A percentile compares a stretch with the other conserved stretches of the same genome.
Conservation (phyloP, 2,888 invertebrate genomes). For the Parnassius orleans region DNA sequence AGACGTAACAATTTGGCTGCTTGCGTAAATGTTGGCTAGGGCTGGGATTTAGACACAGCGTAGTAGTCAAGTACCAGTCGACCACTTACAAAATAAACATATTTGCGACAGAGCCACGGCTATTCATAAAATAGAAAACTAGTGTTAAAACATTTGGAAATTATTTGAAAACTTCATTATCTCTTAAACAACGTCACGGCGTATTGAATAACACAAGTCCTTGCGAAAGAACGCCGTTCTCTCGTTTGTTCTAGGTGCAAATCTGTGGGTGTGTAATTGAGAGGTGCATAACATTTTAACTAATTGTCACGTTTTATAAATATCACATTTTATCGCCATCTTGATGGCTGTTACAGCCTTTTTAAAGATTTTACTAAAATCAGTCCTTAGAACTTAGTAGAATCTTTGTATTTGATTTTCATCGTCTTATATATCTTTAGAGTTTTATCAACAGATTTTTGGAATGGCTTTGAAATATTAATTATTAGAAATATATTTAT, state of each 20-base stretch:
- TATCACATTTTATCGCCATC: slow-evolving; percentile 12
- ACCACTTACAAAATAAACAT: not conserved
- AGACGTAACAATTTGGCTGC: too few species aligned
- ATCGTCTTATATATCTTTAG: too few species aligned
- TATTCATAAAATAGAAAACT: slow-evolving; percentile 1
- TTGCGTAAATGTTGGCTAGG: too few species aligned
- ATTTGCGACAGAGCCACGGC: not conserved
- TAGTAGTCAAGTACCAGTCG: too few species aligned
- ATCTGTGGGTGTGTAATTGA: slow-evolving; percentile 1
- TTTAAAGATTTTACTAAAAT: too few species aligned
- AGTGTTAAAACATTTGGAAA: slow-evolving; percentile 14
- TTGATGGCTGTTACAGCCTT: not conserved
- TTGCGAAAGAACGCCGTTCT: slow-evolving; percentile 14
- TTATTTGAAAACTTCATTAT: slow-evolving; percentile 11
- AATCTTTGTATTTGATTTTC: too few species aligned
- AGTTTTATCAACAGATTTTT: too few species aligned
- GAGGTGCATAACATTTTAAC: slow-evolving; percentile 21
- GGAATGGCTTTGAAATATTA: too few species aligned
- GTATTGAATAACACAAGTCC: slow-evolving; percentile 14
- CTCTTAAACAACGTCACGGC: slow-evolving; percentile 5
- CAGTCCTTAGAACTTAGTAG: too few species aligned
- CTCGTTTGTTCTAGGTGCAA: slow-evolving; percentile 17
- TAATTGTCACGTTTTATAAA: slow-evolving; percentile 11
- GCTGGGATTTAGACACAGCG: too few species aligned
- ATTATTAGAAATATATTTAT: too few species aligned